A percentile compares a stretch with the other conserved stretches of the same genome.
Conservation (phyloP, 2,113 vertebrate species). For the Cyanoramphus novaezelandiae region DNA sequence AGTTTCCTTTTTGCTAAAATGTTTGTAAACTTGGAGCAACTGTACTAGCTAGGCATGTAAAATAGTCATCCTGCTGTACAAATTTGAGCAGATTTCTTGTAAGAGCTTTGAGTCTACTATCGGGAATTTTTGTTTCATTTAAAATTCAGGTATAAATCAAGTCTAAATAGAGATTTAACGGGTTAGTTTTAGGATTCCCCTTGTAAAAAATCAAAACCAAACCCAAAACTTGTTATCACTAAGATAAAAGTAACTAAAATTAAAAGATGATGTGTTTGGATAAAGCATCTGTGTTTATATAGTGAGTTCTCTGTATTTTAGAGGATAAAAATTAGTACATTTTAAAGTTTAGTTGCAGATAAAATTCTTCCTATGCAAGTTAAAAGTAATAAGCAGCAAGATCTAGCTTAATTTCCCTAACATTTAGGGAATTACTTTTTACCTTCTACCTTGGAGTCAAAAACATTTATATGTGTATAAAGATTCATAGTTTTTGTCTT, state of each 20-base stretch:
- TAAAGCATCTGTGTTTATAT: background rate
- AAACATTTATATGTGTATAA: background rate
- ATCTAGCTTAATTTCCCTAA: background rate
- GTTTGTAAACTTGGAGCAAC: background rate
- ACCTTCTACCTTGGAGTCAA: background rate
- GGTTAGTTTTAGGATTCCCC: background rate
- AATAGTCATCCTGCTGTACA: rapidly evolving
- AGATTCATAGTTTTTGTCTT: background rate
- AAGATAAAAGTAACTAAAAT: background rate
- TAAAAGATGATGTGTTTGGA: background rate
- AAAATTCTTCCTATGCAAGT: background rate
- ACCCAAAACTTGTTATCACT: background rate
- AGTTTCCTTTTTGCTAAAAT: background rate
- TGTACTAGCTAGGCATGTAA: background rate
- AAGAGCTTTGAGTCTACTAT: background rate
- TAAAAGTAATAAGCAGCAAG: background rate
- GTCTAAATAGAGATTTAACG: background rate
- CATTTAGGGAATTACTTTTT: background rate
- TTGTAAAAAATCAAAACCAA: background rate
- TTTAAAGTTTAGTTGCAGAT: background rate
- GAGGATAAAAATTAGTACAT: background rate
- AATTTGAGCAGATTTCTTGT: background rate
- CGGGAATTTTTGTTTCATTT: background rate
- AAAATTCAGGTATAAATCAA: background rate
- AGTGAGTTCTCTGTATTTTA: background rate